Conservation (phyloP, 2,113 vertebrate species). For the Lagopus muta region DNA sequence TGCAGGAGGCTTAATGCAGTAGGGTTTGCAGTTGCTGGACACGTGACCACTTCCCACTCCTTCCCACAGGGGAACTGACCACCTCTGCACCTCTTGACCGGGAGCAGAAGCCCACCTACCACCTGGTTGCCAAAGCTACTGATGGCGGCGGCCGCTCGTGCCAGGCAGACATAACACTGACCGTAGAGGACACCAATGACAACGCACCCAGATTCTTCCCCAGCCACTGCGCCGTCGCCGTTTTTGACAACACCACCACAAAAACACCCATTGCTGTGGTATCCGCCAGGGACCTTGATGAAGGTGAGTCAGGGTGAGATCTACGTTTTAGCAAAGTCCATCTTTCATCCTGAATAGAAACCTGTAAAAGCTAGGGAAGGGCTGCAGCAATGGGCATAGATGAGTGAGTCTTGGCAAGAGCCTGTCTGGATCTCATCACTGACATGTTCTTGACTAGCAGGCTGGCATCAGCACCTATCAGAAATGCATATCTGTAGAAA, state of each 20-base stretch:
- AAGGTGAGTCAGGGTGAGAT: conserved; percentile 79
- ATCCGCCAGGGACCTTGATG: conserved; percentile 91
- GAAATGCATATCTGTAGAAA: neutral
- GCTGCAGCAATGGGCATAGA: neutral
- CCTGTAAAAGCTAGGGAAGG: neutral
- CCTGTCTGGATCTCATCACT: neutral
- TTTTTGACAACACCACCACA: conserved; percentile 95
- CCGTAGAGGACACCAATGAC: conserved; percentile 91
- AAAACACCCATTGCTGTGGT: conserved; percentile 91
- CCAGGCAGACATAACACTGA: conserved; percentile 86
- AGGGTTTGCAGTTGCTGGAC: neutral
- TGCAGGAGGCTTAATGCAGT: neutral
- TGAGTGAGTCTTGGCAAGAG: neutral
- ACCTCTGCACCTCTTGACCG: conserved; percentile 86
- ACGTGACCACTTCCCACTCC: neutral
- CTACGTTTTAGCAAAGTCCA: neutral
- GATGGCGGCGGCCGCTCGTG: conserved; percentile 94
- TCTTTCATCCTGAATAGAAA: neutral
- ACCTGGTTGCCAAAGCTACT: conserved; percentile 88
- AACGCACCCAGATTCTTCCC: conserved; percentile 90
- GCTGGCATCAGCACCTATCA: neutral
- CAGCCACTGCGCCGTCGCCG: conserved; percentile 87
- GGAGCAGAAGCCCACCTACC: conserved; percentile 81
- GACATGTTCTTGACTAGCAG: neutral
- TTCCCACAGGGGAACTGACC: conserved; percentile 86